Conservation (phyloP, 2,888 invertebrate species). For the Netelia melanura region DNA sequence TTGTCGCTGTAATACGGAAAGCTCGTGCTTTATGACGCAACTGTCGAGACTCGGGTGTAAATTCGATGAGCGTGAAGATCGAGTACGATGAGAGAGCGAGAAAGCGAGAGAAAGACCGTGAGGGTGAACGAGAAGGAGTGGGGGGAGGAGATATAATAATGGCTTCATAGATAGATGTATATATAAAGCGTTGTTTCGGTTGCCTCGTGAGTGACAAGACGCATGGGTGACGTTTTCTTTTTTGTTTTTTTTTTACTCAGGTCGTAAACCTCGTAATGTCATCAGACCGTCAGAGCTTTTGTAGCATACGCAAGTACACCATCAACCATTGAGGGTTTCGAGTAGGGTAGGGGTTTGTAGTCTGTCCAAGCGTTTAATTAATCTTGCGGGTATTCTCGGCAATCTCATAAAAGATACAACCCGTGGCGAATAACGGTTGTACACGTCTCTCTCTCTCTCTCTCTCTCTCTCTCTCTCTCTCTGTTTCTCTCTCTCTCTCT, state of each 20-base stretch:
- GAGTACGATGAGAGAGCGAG: too few relatives aligned
- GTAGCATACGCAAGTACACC: constrained; percentile 64
- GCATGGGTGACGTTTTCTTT: constrained; percentile 1
- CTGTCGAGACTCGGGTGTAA: constrained; percentile 10
- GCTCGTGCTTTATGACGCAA: constrained; percentile 51
- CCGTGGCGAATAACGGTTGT: constrained; percentile 21
- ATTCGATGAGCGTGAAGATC: constrained; percentile 26
- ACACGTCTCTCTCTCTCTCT: constrained; percentile 47
- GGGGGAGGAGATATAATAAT: constrained; percentile 57
- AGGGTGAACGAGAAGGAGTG: too few relatives aligned
- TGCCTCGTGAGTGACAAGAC: constrained; percentile 3
- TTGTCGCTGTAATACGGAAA: constrained; percentile 16
- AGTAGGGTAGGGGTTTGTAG: constrained; percentile 75
- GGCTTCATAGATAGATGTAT: constrained; percentile 25
- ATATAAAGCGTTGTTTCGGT: constrained; percentile 44
- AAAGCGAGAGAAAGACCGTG: not conserved
- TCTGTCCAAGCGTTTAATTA: constrained; percentile 82
- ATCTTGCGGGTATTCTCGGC: constrained; percentile 73
- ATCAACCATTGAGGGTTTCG: constrained; percentile 47
- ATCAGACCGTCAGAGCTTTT: constrained; percentile 70
- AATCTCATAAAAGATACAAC: constrained; percentile 61
- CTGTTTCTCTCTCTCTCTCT: too few relatives aligned
- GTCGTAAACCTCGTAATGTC: constrained; percentile 80
- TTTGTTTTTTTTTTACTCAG: constrained; percentile 64
- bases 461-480: constrained; percentile 54